Evolutionary conservation across 64 coral and sea anemone species (phyloP), one percentile per base, ranked within the genome.

Genomic region (Pocillopora verrucosa): DNA sequence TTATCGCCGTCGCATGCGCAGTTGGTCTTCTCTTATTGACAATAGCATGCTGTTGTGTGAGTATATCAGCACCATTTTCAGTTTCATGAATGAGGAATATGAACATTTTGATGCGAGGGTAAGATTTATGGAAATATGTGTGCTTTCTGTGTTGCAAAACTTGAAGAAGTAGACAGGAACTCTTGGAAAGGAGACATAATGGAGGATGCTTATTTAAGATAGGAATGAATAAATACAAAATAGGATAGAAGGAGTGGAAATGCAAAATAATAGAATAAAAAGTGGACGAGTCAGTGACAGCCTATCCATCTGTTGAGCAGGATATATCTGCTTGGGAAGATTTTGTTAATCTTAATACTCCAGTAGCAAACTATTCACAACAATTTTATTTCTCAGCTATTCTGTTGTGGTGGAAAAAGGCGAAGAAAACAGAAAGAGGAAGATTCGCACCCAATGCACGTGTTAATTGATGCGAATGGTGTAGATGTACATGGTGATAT

Each of bases 11-110:
- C 51, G 82, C 90, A 26, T 73, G 84, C 41, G 73, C 80, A 22
- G 61, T 92, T 80, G 90, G 90, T 34, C 61, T 82, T 13, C 20
- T 92, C 14, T 76, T 92, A 58, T 45, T 92, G 25, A 72, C 76
- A 24, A 4, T 92, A 15, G 76, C 90, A 13, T 92, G 90, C 63
- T 80, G 90, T 73, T 92, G 90, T 80, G 90, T 92, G 59, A 92
- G 90, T 92, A 76, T 12, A 19, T 11, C 11, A 83, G 2, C 12
- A 56, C 56, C 17, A 58, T 11, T 35, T 75, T 10, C 34, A 51
- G 9, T 56, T 51, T 56, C 17, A 19, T 77, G 3, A 51, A 51
- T 7, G 3, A 7, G 41, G 41, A 51, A 51, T 3, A 51, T 51
- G 41, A 51, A 51, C 3, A 51, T 51, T 51, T 3, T 4, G 41